A percentile compares a stretch with the other conserved stretches of the same genome.
Evolutionary conservation across 2,113 vertebrate genomes (phyloP).

Genomic region (Cepphus grylle): DNA sequence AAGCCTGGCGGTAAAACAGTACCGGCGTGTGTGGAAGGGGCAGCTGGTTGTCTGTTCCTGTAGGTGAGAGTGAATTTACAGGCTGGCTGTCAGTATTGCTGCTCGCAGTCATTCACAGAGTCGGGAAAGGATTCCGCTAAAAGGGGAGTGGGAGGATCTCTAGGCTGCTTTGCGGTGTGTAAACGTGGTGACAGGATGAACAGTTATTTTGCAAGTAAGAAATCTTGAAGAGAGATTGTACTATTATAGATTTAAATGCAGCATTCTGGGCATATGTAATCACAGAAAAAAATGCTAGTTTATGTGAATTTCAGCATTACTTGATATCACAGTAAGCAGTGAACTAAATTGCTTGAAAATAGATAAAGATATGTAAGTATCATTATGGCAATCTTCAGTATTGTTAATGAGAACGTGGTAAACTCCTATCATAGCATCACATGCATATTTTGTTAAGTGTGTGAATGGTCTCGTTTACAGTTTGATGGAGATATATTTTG

Average conservation of each 20-base stretch:
- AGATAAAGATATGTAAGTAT: neutral
- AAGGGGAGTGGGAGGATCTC: neutral
- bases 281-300: neutral
- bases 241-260: neutral
- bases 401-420: accelerated
- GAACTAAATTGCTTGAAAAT: neutral
- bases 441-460: neutral
- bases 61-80: neutral
- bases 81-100: neutral
- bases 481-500: neutral
- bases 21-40: neutral
- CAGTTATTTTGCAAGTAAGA: neutral
- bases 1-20: neutral
- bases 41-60: neutral
- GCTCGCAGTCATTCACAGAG: neutral
- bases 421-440: neutral
- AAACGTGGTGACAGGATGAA: neutral
- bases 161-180: neutral
- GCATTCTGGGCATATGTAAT: neutral
- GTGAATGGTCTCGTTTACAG: neutral
- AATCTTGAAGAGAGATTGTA: neutral
- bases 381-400: neutral
- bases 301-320: neutral
- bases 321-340: neutral
- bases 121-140: neutral